Conservation (phyloP, 1,140 invertebrate genomes). For the Pomacea maculata region DNA sequence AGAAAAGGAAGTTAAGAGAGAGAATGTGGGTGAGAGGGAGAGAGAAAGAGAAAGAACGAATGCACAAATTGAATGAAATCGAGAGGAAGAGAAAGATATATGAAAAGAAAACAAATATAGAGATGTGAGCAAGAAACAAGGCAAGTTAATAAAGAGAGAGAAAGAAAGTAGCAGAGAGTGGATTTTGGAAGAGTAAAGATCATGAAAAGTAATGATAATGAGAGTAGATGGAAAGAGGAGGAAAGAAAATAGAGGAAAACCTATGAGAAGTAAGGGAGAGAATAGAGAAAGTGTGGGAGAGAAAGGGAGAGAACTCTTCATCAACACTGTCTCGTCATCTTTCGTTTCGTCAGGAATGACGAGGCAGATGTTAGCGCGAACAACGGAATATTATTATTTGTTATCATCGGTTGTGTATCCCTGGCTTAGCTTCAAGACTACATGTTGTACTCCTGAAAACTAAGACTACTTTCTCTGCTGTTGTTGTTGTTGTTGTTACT, state of each 20-base stretch:
- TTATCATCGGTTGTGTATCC: too few relatives aligned
- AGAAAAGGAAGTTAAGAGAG: neutral
- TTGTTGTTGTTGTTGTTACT: too few relatives aligned
- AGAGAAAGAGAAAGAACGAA: neutral
- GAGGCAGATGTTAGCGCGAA: neutral
- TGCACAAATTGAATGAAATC: neutral
- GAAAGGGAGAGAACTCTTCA: neutral
- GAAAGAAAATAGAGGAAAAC: neutral
- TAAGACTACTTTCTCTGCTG: too few relatives aligned
- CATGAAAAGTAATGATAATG: neutral
- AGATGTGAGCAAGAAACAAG: neutral
- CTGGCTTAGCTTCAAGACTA: too few relatives aligned
- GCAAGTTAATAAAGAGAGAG: neutral
- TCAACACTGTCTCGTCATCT: neutral
- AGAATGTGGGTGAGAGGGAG: neutral
- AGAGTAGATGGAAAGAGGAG: neutral
- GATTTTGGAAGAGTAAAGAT: neutral
- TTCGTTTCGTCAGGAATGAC: neutral
- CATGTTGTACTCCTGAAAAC: too few relatives aligned
- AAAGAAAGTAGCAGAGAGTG: neutral
- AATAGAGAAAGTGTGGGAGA: neutral
- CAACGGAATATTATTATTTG: too few relatives aligned
- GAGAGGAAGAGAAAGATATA: neutral
- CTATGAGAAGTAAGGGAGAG: neutral
- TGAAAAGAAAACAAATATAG: neutral